Evolutionary conservation across 2,888 invertebrate genomes (phyloP).

Genomic region (Volucella zonaria): DNA sequence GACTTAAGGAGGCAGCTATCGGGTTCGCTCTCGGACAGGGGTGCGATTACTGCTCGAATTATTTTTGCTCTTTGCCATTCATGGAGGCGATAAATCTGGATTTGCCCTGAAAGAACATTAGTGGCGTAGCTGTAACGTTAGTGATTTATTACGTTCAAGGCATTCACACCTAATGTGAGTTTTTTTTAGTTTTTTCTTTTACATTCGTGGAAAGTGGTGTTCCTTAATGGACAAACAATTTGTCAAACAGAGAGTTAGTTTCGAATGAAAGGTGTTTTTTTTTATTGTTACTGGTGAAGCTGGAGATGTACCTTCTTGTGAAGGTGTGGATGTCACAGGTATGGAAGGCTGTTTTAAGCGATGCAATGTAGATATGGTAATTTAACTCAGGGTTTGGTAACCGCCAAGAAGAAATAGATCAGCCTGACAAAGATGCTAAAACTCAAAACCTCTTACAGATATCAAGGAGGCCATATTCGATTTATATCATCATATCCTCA

Average conservation of each 20-base stretch:
- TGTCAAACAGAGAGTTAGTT: conserved; percentile 5
- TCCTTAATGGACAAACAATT: conserved; percentile 8
- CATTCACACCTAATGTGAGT: conserved; percentile 26
- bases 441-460: too few relatives aligned
- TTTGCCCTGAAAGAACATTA: conserved; percentile 15
- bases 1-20: conserved; percentile 1
- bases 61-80: conserved; percentile 10
- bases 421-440: too few relatives aligned
- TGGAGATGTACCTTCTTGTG: too few relatives aligned
- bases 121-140: background rate
- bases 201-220: conserved; percentile 1
- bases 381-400: too few relatives aligned
- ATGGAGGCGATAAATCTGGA: conserved; percentile 28
- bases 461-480: too few relatives aligned
- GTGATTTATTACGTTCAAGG: conserved; percentile 35
- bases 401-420: too few relatives aligned
- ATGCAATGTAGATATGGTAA: too few relatives aligned
- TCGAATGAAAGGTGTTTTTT: background rate
- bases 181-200: background rate
- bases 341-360: too few relatives aligned
- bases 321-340: too few relatives aligned
- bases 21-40: background rate
- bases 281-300: too few relatives aligned
- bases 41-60: conserved; percentile 9
- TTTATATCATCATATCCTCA: too few relatives aligned